Conservation (phyloP, 2,113 vertebrate genomes). For the Ictalurus furcatus region DNA sequence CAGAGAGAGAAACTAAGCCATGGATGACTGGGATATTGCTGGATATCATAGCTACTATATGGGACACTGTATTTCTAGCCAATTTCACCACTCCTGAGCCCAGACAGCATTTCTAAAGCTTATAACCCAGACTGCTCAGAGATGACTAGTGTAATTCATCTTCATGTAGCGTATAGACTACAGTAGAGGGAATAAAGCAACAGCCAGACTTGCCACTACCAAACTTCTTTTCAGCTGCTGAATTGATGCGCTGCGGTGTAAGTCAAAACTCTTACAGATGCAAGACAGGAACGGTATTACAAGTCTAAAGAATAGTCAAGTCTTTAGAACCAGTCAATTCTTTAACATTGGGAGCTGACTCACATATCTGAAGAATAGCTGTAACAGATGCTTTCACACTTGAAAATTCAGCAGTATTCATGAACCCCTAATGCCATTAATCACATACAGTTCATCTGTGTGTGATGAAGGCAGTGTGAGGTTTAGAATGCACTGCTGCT, state of each 20-base stretch:
- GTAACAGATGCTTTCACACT: background rate
- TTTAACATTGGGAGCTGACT: background rate
- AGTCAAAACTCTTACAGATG: background rate
- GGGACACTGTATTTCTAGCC: background rate
- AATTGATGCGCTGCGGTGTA: background rate
- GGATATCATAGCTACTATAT: background rate
- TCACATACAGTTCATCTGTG: background rate
- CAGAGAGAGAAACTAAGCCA: background rate
- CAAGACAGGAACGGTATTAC: background rate
- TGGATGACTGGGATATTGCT: background rate
- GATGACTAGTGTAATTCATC: slow-evolving; percentile 19
- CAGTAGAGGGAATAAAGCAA: slow-evolving; percentile 2
- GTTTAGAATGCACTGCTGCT: background rate
- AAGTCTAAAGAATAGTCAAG: background rate
- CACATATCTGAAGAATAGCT: background rate
- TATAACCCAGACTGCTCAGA: slow-evolving; percentile 6
- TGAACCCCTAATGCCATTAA: background rate
- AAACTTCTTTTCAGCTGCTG: slow-evolving; percentile 1
- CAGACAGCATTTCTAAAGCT: slow-evolving; percentile 9
- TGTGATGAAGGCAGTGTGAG: background rate
- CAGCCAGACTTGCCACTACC: slow-evolving; percentile 8
- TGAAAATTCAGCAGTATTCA: background rate
- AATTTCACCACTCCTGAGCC: background rate
- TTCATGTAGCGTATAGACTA: slow-evolving; percentile 2
- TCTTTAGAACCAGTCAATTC: background rate